phyloP scores from a whole-genome alignment of 2,113 vertebrate species.

The Myrmophylax atrothorax region DNA sequence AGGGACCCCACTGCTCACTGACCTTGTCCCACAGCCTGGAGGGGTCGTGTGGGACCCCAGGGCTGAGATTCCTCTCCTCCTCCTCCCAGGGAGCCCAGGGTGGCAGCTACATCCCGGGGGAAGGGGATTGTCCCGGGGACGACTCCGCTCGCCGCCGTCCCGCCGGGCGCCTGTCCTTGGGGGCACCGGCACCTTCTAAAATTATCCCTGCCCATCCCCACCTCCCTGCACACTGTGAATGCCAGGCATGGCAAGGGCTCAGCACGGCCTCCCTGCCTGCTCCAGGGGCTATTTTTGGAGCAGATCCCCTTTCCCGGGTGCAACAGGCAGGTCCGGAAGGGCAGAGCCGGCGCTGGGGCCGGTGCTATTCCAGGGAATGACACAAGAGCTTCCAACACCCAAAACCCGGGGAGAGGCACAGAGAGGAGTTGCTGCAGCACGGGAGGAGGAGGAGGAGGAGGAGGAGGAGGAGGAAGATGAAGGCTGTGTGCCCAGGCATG shows the following conservation, averaged over 20 bases:
- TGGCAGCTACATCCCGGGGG: background rate
- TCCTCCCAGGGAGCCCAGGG: background rate
- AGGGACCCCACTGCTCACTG: background rate
- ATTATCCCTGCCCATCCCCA: constrained; percentile 38
- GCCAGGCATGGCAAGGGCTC: background rate
- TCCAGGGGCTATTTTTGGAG: constrained; percentile 55
- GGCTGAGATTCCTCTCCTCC: background rate
- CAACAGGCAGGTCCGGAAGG: background rate
- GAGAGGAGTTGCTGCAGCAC: background rate
- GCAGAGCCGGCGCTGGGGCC: background rate
- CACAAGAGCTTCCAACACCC: background rate
- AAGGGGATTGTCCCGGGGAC: background rate
- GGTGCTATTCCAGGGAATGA: constrained; percentile 8
- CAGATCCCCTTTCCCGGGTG: constrained; percentile 21
- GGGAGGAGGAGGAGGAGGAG: background rate
- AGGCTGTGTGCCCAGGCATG: background rate
- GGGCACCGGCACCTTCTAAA: constrained; percentile 39
- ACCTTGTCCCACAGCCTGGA: background rate
- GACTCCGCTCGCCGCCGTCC: background rate
- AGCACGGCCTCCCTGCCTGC: background rate
- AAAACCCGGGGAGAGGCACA: accelerated
- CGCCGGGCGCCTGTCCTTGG: constrained; percentile 8
- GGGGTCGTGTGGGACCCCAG: background rate
- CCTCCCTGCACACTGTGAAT: background rate
- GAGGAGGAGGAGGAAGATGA: background rate